A percentile compares a stretch with the other conserved stretches of the same genome.
These are phyloP conservation scores for Euthynnus affinis DNA, from an alignment of 2,797 vertebrate genomes.

Conservation along the genomic window DNA sequence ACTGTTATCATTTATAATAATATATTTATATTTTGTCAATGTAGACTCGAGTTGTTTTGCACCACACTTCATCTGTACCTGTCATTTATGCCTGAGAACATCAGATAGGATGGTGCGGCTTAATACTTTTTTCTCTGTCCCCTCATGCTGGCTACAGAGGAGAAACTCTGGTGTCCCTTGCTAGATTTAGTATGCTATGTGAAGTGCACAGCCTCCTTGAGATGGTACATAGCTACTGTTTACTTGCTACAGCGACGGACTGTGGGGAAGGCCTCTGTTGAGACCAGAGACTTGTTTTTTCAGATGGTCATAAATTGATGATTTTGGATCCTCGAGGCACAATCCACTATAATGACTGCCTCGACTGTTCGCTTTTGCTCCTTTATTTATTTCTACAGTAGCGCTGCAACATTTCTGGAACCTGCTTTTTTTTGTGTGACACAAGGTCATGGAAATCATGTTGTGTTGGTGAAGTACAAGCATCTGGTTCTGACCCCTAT, in stretches of 20 bases:
- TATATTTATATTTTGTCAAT: not conserved
- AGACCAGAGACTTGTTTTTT: constrained; percentile 49
- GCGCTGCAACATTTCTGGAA: constrained; percentile 31
- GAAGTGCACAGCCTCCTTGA: constrained; percentile 47
- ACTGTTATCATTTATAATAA: not conserved
- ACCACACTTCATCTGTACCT: not conserved
- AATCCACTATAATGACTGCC: constrained; percentile 13
- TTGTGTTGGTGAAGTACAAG: constrained; percentile 25
- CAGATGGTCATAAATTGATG: constrained; percentile 54
- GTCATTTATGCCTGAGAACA: constrained; percentile 20
- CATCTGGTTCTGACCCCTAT: constrained; percentile 36
- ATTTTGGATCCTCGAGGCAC: constrained; percentile 46
- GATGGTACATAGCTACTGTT: constrained; percentile 60
- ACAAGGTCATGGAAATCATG: constrained; percentile 22
- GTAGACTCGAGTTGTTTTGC: constrained; percentile 1
- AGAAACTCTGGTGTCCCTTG: constrained; percentile 17
- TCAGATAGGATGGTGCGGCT: constrained; percentile 1
- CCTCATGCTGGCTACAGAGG: constrained; percentile 15
- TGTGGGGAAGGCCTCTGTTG: constrained; percentile 40
- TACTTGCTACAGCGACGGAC: constrained; percentile 51
- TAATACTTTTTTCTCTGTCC: constrained; percentile 22
- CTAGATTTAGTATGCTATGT: constrained; percentile 34
- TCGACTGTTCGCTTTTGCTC: constrained; percentile 20
- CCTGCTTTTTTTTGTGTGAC: constrained; percentile 32
- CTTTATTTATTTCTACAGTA: constrained; percentile 39